Evolutionary conservation across 2,797 vertebrate species (phyloP).

Genomic region (Anisognathus igniventris): DNA sequence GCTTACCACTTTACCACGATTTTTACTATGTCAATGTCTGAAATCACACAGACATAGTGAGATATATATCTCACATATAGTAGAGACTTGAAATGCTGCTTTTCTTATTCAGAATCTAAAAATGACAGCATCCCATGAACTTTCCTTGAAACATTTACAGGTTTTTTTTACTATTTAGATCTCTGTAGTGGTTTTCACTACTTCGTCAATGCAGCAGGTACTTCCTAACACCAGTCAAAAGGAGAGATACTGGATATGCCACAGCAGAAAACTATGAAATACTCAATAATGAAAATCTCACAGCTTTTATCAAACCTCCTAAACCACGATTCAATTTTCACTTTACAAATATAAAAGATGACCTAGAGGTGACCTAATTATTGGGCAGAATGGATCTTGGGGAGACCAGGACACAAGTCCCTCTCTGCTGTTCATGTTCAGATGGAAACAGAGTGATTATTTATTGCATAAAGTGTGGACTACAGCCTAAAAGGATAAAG

Average conservation of each 20-base stretch:
- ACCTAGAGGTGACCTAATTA: neutral
- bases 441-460: neutral
- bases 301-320: neutral
- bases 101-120: neutral
- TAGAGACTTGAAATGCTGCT: neutral
- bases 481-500: neutral
- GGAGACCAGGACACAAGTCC: neutral
- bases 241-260: neutral
- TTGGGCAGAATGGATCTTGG: neutral
- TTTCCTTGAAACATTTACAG: neutral
- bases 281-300: neutral
- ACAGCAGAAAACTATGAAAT: neutral
- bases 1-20: neutral
- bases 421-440: neutral
- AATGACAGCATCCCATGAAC: neutral
- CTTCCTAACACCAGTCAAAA: neutral
- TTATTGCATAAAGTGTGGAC: neutral
- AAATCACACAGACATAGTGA: neutral
- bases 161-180: neutral
- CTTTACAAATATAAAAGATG: neutral
- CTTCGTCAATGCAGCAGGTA: neutral
- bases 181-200: neutral
- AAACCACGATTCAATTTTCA: neutral
- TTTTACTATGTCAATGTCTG: neutral
- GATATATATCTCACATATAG: no score